A percentile compares a stretch with the other conserved stretches of the same genome.
These are phyloP conservation scores for Drosophila colorata DNA, from an alignment of 2,888 invertebrate species.

Conservation along the genomic window DNA sequence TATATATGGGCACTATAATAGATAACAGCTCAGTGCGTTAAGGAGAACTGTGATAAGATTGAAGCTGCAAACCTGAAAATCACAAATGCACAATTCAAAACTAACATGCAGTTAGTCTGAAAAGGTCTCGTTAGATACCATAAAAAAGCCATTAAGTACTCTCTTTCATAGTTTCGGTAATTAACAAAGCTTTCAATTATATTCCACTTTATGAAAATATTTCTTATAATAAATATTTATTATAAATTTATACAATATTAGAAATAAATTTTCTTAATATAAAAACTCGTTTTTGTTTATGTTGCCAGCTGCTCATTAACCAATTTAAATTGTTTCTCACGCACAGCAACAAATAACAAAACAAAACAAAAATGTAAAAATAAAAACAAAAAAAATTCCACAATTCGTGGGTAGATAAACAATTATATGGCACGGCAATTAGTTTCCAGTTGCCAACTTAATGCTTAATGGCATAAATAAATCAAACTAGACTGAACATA, in stretches of 20 bases:
- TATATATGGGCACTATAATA: slow-evolving; percentile 6
- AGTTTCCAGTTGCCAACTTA: slow-evolving; percentile 25
- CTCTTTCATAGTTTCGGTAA: too few relatives aligned
- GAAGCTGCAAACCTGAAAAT: slow-evolving; percentile 15
- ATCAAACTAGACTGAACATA: slow-evolving; percentile 32
- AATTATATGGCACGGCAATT: slow-evolving; percentile 50
- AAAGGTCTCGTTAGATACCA: neutral
- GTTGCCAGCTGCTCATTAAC: too few relatives aligned
- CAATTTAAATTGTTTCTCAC: too few relatives aligned
- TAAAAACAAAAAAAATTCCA: slow-evolving; percentile 13
- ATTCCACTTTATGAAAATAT: too few relatives aligned
- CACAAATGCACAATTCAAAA: slow-evolving; percentile 19
- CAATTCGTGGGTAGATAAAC: slow-evolving; percentile 37
- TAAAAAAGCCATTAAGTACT: neutral
- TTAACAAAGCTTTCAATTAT: too few relatives aligned
- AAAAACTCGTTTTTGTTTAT: neutral
- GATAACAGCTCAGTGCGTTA: slow-evolving; percentile 29
- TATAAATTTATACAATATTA: too few relatives aligned
- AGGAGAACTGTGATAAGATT: slow-evolving; percentile 24
- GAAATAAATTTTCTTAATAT: too few relatives aligned
- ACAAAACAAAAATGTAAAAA: neutral
- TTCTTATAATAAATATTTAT: too few relatives aligned
- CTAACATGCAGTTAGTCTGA: neutral
- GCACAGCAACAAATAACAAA: neutral
- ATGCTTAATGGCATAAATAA: slow-evolving; percentile 33